Evolutionary conservation across 2,113 vertebrate genomes (phyloP).

Genomic region (Etheostoma spectabile): DNA sequence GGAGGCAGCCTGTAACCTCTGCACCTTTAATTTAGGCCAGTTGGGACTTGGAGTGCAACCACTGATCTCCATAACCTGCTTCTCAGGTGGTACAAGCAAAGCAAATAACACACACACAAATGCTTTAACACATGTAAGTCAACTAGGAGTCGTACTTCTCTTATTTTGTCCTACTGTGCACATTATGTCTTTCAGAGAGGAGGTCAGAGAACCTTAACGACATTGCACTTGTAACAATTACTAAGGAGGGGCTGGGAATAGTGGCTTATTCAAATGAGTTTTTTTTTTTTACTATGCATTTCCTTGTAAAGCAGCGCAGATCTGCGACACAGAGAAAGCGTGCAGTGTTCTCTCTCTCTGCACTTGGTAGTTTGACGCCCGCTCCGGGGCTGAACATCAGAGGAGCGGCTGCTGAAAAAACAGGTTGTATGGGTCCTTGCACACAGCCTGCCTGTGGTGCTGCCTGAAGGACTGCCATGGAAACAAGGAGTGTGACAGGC

Average conservation of each 20-base stretch:
- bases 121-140: conserved; percentile 77
- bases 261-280: conserved; percentile 80
- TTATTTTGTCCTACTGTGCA: conserved; percentile 65
- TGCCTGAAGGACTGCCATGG: conserved; percentile 90
- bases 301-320: conserved; percentile 70
- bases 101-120: conserved; percentile 66
- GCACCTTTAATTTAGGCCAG: conserved; percentile 62
- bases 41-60: conserved; percentile 53
- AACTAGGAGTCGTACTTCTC: conserved; percentile 60
- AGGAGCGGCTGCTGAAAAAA: conserved; percentile 83
- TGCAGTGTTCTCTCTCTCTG: conserved; percentile 60
- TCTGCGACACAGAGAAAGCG: conserved; percentile 65
- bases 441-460: conserved; percentile 87
- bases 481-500: conserved; percentile 88
- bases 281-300: conserved; percentile 58
- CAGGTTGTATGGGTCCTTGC: conserved; percentile 88
- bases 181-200: conserved; percentile 60
- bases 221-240: conserved; percentile 73
- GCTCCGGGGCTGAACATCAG: conserved; percentile 86
- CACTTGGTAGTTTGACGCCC: conserved; percentile 80
- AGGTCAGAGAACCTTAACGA: conserved; percentile 71
- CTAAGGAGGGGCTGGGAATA: conserved; percentile 68
- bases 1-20: conserved; percentile 56
- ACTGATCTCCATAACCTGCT: conserved; percentile 67
- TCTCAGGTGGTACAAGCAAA: conserved; percentile 63